Conservation (phyloP, 2,888 invertebrate species). For the Hermodice carunculata region DNA sequence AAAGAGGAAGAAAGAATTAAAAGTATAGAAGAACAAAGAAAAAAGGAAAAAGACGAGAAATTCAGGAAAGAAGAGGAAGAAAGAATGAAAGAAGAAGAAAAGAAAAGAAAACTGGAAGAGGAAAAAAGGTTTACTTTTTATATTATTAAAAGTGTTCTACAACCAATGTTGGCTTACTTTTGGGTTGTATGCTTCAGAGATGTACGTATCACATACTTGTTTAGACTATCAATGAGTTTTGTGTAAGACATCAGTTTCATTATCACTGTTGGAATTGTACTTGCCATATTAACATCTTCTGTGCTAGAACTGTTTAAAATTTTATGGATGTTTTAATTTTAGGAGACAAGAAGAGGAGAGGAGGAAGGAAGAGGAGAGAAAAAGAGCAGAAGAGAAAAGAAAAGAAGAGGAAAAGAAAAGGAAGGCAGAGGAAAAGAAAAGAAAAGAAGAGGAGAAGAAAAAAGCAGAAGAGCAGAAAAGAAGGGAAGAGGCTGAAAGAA, state of each 20-base stretch:
- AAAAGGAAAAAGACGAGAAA: background rate
- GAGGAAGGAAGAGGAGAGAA: background rate
- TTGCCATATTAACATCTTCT: too few species aligned
- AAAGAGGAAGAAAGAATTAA: background rate
- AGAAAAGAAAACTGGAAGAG: too few species aligned
- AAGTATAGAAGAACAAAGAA: background rate
- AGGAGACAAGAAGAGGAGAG: background rate
- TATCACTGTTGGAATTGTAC: too few species aligned
- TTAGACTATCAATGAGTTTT: too few species aligned
- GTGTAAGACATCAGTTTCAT: too few species aligned
- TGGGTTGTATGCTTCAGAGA: too few species aligned
- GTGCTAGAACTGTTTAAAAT: too few species aligned
- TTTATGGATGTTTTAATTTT: too few species aligned
- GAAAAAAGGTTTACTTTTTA: too few species aligned
- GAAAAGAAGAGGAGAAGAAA: background rate
- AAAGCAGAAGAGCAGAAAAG: background rate
- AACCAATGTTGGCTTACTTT: too few species aligned
- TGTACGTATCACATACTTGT: too few species aligned
- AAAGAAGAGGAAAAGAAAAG: background rate
- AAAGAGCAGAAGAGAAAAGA: background rate
- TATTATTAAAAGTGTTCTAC: too few species aligned
- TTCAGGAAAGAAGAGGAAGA: background rate
- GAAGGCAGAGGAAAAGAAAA: background rate
- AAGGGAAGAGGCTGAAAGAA: background rate
- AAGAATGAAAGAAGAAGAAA: background rate